These are phyloP conservation scores for Columba livia DNA, from an alignment of 2,113 vertebrate genomes.

Conservation along the genomic window DNA sequence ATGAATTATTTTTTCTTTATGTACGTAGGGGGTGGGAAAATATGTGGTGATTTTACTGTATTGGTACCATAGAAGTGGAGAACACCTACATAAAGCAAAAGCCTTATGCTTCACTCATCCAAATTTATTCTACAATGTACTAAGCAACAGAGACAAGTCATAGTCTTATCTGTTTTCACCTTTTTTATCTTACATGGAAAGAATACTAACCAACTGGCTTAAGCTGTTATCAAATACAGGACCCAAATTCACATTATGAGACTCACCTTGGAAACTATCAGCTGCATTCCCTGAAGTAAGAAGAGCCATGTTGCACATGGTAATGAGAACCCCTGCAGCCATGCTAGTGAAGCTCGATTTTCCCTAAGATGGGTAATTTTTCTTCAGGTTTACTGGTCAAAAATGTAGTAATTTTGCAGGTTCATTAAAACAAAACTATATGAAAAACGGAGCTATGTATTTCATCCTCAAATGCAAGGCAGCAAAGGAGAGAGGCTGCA, in stretches of 20 bases:
- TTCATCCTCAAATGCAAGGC: not conserved
- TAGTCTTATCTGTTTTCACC: not conserved
- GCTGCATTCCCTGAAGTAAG: not conserved
- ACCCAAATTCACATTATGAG: not conserved
- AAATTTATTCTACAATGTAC: not conserved
- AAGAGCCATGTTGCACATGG: not conserved
- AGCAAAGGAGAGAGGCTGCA: not conserved
- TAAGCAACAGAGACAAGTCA: not conserved
- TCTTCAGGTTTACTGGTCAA: not conserved
- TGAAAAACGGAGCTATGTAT: not conserved
- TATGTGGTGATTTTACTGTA: slow-evolving; percentile 49
- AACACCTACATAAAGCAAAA: slow-evolving; percentile 45
- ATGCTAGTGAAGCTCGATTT: not conserved
- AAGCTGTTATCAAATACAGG: not conserved
- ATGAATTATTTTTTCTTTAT: slow-evolving; percentile 48
- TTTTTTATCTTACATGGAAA: not conserved
- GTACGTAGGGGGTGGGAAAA: slow-evolving; percentile 49
- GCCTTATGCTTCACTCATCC: slow-evolving; percentile 4
- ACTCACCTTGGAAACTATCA: not conserved
- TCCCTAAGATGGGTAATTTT: not conserved
- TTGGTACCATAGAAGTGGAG: slow-evolving; percentile 17
- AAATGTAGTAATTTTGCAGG: not conserved
- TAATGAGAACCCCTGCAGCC: not conserved
- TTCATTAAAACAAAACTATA: not conserved
- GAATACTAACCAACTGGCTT: not conserved